Evolutionary conservation across 2,113 vertebrate species (phyloP), one percentile per base, ranked within the genome.

Genomic region (Lutjanus erythropterus): DNA sequence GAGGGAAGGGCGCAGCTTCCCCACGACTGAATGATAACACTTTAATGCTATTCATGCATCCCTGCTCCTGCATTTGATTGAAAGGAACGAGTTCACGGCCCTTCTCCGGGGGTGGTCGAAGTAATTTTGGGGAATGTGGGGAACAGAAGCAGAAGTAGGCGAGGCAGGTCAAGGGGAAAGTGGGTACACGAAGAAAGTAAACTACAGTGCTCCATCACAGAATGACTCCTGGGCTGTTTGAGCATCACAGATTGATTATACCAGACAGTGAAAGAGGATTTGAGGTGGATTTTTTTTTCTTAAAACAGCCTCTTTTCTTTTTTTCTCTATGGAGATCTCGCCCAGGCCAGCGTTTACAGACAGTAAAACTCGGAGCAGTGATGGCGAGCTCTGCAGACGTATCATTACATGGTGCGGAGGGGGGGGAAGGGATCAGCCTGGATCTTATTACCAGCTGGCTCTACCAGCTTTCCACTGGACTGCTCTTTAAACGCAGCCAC

Each of bases 401-500:
- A 88, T 89, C 81, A 88, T 91, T 89, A 88, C 75, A 72, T 12
- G 73, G 61, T 67, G 74, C 8, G 52, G 52, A 18, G 52, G 78
- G 64, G 62, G 33, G 62, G 77, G 71, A 55, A 58, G 83, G 79
- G 84, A 44, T 80, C 79, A 52, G 77, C 66, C 78, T 85, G 86
- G 83, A 91, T 91, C 89, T 80, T 72, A 89, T 92, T 92, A 86
- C 90, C 82, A 85, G 53, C 81, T 86, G 84, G 74, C 83, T 87
- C 60, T 55, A 83, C 41, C 74, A 78, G 90, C 83, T 87, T 88
- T 86, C 77, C 88, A 84, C 81, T 80, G 81, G 80, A 85, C 84
- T 69, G 86, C 87, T 86, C 80, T 73, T 80, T 75, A 68, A 75
- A 75, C 19, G 7, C 52, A 85, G 70, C 55, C 66, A 11, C 81